Conservation (phyloP, 2,113 vertebrate genomes). For the Mus musculus region DNA sequence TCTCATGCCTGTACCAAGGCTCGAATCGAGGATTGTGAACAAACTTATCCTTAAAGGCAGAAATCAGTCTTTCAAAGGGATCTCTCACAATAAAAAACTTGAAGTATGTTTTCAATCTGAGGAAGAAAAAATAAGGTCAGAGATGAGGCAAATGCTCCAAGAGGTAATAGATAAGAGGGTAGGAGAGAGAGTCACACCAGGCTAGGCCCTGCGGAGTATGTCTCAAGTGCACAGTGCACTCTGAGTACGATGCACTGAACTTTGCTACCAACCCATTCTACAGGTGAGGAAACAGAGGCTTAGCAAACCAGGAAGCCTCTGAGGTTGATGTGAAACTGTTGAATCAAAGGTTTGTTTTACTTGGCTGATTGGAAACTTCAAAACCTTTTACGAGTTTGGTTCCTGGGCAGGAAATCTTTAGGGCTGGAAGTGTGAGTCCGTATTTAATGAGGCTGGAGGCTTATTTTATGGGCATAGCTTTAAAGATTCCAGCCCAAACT, state of each 20-base stretch:
- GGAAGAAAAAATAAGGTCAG: slow-evolving; percentile 55
- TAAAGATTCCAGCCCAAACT: background rate
- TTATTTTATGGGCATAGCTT: background rate
- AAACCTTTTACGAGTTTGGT: background rate
- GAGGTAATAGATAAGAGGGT: fast-evolving
- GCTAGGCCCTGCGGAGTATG: fast-evolving
- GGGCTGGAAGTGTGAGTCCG: background rate
- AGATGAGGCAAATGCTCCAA: background rate
- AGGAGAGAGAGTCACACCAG: fast-evolving
- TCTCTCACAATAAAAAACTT: slow-evolving; percentile 99
- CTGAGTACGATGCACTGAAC: background rate
- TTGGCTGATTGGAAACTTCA: background rate
- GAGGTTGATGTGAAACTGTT: background rate
- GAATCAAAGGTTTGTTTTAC: background rate
- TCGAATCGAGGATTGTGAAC: slow-evolving; percentile 97
- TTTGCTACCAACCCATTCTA: background rate
- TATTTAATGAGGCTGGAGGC: background rate
- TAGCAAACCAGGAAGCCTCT: background rate
- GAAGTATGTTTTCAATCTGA: slow-evolving; percentile 95
- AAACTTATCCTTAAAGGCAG: slow-evolving; percentile 99
- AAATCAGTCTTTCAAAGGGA: slow-evolving; percentile 97
- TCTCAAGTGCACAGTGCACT: fast-evolving
- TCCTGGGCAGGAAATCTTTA: background rate
- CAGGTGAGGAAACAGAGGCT: background rate
- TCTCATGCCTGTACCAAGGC: slow-evolving; percentile 98